These are phyloP conservation scores for Lonchura striata DNA, from an alignment of 2,113 vertebrate species.

Conservation along the genomic window DNA sequence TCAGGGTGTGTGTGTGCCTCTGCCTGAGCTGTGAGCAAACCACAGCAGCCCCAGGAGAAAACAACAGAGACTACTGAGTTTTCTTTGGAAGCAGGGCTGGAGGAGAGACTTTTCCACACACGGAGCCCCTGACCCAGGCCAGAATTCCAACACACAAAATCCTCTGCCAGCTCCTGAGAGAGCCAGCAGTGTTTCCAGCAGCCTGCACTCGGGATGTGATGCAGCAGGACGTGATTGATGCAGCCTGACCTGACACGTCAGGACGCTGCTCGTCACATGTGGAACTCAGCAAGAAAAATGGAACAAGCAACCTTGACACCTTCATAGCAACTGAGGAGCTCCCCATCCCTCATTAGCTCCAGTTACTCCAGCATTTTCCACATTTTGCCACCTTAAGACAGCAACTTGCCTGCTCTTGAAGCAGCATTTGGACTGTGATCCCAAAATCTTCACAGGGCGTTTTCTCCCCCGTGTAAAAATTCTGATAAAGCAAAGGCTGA, in stretches of 20 bases:
- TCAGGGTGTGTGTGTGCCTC: too few relatives aligned
- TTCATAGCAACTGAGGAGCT: background rate
- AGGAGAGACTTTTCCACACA: too few relatives aligned
- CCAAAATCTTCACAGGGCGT: background rate
- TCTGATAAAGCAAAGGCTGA: background rate
- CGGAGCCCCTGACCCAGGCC: too few relatives aligned
- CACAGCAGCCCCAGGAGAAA: too few relatives aligned
- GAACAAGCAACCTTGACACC: background rate
- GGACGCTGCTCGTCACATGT: conserved; percentile 38
- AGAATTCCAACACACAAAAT: too few relatives aligned
- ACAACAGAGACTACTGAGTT: too few relatives aligned
- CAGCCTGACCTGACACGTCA: conserved; percentile 56
- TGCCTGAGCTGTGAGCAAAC: too few relatives aligned
- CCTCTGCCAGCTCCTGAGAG: background rate
- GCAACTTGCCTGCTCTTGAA: background rate
- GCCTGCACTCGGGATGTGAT: background rate
- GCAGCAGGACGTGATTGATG: conserved; percentile 22
- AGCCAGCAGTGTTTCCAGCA: background rate
- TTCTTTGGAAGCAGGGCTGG: too few relatives aligned
- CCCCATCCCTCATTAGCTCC: background rate
- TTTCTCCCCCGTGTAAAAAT: background rate
- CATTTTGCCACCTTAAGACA: background rate
- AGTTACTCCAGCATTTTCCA: background rate
- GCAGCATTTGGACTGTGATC: rapidly evolving
- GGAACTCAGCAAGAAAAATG: conserved; percentile 15